phyloP scores from a whole-genome alignment of 2,797 vertebrate genomes.

The Karalla daura region DNA sequence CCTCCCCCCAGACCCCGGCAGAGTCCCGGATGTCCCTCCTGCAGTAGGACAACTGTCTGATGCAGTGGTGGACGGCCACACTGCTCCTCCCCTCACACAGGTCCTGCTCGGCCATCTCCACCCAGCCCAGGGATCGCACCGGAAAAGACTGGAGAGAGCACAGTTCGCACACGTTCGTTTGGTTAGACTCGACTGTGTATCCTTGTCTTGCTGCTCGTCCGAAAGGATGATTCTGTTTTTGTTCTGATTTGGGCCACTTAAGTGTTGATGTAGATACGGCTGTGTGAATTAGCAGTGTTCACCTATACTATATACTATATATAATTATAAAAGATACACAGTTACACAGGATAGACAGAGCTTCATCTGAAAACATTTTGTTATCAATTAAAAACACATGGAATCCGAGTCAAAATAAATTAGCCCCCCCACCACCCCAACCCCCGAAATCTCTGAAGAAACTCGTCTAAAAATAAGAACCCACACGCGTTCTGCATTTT shows the following conservation, averaged over 20 bases:
- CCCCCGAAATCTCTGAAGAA: not conserved
- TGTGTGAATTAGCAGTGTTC: too few species aligned
- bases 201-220: not conserved
- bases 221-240: too few species aligned
- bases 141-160: constrained; percentile 88
- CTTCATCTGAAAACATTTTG: not conserved
- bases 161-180: constrained; percentile 15
- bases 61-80: constrained; percentile 94
- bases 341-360: too few species aligned
- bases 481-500: not conserved
- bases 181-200: not conserved
- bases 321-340: too few species aligned
- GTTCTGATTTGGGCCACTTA: too few species aligned
- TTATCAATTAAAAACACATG: not conserved
- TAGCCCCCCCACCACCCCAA: fast-evolving
- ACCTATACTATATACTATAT: too few species aligned
- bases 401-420: not conserved
- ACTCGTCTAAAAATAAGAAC: not conserved
- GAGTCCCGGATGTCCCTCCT: constrained; percentile 94
- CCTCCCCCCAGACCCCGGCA: constrained; percentile 95
- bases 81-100: constrained; percentile 93
- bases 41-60: constrained; percentile 95
- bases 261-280: too few species aligned
- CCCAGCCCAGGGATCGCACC: constrained; percentile 96
- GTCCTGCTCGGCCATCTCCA: constrained; percentile 96